Evolutionary conservation across 2,113 vertebrate species (phyloP).

Genomic region (Irena cyanogastra): DNA sequence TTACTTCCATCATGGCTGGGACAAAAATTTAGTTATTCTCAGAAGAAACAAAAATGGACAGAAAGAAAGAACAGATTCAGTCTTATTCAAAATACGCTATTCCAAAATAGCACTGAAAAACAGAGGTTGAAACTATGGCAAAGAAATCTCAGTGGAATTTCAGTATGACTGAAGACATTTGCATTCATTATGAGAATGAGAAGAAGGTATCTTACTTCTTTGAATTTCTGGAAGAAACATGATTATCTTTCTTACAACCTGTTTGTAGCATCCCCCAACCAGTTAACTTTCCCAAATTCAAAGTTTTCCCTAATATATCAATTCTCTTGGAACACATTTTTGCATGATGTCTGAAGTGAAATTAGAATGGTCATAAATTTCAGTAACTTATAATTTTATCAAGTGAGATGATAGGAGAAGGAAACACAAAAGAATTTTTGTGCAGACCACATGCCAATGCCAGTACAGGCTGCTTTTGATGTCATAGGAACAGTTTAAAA

Average conservation of each 20-base stretch:
- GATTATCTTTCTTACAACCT: not conserved
- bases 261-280: not conserved
- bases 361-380: not conserved
- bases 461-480: not conserved
- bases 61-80: not conserved
- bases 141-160: not conserved
- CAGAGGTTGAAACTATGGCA: not conserved
- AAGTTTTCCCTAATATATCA: not conserved
- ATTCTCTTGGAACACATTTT: not conserved
- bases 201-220: not conserved
- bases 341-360: not conserved
- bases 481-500: not conserved
- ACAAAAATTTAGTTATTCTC: not conserved
- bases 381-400: not conserved
- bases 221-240: not conserved
- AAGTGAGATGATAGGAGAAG: not conserved
- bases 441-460: not conserved
- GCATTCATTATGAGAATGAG: not conserved
- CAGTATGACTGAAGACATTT: not conserved
- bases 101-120: conserved; percentile 6
- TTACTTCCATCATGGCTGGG: not conserved
- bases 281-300: not conserved
- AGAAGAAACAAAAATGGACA: not conserved
- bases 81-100: not conserved
- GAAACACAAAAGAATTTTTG: not conserved